phyloP scores from a whole-genome alignment of 2,888 invertebrate genomes.

The Pheosia tremula region DNA sequence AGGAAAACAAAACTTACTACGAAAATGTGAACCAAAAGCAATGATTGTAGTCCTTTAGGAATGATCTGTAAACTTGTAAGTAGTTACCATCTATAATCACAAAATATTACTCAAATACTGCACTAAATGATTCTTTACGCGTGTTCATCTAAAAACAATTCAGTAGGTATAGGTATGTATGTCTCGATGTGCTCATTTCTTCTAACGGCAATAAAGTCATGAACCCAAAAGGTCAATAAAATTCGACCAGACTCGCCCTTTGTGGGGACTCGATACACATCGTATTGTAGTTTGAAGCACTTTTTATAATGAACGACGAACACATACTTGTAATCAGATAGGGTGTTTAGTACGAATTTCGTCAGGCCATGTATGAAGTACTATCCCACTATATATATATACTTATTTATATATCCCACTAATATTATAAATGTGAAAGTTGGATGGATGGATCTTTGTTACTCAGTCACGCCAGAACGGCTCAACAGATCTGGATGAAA shows the following conservation, averaged over 20 bases:
- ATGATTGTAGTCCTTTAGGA: too few species aligned
- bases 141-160: constrained; percentile 9
- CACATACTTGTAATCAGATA: neutral
- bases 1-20: too few species aligned
- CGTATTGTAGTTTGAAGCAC: constrained; percentile 6
- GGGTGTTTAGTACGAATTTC: neutral
- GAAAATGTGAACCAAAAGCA: too few species aligned
- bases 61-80: too few species aligned
- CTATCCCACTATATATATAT: too few species aligned
- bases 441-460: too few species aligned
- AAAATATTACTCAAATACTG: neutral
- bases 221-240: constrained; percentile 42
- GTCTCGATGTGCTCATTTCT: constrained; percentile 9
- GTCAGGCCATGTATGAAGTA: too few species aligned
- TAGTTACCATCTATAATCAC: too few species aligned
- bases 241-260: constrained; percentile 45
- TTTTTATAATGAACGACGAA: neutral
- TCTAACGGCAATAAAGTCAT: constrained; percentile 41
- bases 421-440: too few species aligned
- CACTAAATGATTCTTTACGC: neutral
- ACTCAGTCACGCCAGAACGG: too few species aligned
- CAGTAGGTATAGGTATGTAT: constrained; percentile 7
- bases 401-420: too few species aligned
- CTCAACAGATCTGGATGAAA: too few species aligned
- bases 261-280: constrained; percentile 35